Evolutionary conservation across 2,888 invertebrate species (phyloP).

Genomic region (Rotaria sp.): DNA sequence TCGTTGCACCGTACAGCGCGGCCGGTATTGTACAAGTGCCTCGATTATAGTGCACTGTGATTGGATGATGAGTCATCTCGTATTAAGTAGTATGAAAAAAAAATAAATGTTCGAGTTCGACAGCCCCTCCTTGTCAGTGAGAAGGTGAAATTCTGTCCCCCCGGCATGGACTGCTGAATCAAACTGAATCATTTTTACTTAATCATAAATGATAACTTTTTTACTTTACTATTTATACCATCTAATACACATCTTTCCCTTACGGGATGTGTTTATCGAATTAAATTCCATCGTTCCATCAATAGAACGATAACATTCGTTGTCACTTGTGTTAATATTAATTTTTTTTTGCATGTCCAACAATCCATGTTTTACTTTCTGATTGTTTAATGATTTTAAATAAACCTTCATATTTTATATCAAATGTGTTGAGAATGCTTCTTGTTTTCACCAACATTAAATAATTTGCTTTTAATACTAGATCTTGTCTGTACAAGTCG

Average conservation of each 20-base stretch:
- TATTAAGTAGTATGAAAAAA: no score
- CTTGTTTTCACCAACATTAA: no score
- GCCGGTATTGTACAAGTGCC: not conserved
- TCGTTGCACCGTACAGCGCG: not conserved
- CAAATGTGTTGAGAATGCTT: no score
- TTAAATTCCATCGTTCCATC: not conserved
- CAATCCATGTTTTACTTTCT: no score
- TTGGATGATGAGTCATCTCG: not conserved
- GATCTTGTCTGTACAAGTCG: no score
- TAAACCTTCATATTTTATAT: no score
- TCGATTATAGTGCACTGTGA: no score
- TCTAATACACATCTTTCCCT: not conserved
- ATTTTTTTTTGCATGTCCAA: no score
- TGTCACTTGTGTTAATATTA: no score
- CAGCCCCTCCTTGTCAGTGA: not conserved
- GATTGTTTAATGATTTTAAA: no score
- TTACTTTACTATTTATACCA: not conserved
- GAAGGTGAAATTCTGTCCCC: not conserved
- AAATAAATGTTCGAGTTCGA: not conserved
- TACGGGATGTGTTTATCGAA: not conserved
- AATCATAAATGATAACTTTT: not conserved
- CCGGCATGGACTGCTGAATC: not conserved
- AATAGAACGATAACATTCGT: no score
- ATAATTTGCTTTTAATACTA: no score
- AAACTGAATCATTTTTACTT: not conserved